Conservation (phyloP, 2,113 vertebrate species). For the Odobenus rosmarus region DNA sequence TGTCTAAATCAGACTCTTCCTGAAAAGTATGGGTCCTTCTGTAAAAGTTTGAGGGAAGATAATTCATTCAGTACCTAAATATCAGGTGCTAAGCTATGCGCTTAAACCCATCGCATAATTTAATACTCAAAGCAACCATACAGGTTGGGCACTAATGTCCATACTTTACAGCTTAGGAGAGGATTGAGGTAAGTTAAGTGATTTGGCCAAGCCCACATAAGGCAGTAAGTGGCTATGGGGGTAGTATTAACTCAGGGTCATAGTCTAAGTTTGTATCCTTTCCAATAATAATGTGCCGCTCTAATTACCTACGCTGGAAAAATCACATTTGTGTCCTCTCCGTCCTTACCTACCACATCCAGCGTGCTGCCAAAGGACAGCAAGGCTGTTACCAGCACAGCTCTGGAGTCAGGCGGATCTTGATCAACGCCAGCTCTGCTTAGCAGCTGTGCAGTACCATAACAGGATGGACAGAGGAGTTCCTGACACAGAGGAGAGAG, state of each 20-base stretch:
- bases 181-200: not conserved
- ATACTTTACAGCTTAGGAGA: not conserved
- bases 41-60: not conserved
- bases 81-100: not conserved
- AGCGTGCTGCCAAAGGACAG: not conserved
- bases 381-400: not conserved
- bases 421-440: not conserved
- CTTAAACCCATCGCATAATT: not conserved
- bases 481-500: not conserved
- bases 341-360: not conserved
- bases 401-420: not conserved
- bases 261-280: not conserved
- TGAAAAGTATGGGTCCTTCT: not conserved
- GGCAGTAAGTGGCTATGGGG: not conserved
- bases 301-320: not conserved
- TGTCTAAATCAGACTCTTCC: slow-evolving; percentile 17
- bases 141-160: not conserved
- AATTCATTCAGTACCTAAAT: not conserved
- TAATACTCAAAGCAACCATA: not conserved
- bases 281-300: not conserved
- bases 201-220: not conserved
- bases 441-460: not conserved
- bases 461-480: not conserved
- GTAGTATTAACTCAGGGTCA: not conserved
- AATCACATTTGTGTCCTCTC: not conserved